Percentiles rank a stretch among this genome's conserved stretches.
Conservation (phyloP, 1,140 invertebrate species). For the Formica exsecta region DNA sequence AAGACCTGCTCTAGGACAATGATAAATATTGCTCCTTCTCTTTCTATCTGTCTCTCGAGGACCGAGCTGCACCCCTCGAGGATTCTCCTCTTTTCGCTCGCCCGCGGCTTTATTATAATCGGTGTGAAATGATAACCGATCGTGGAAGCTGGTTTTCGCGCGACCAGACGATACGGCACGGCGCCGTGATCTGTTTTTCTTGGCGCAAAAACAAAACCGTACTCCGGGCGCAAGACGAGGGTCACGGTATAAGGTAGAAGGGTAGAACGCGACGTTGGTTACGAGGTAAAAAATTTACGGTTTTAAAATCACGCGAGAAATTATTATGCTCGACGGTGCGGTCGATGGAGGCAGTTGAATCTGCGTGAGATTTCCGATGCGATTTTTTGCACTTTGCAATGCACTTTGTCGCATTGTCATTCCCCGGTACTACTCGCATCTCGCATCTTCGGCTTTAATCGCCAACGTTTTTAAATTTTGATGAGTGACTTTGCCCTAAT, state of each 20-base stretch:
- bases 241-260: conserved; percentile 38
- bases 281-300: conserved; percentile 86
- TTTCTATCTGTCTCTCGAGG: conserved; percentile 36
- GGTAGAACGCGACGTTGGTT: conserved; percentile 71
- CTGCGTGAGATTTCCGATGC: conserved; percentile 52
- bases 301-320: conserved; percentile 87
- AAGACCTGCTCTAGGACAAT: conserved; percentile 36
- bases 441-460: neutral
- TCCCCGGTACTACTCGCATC: neutral
- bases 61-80: neutral
- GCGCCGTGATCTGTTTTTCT: conserved; percentile 77
- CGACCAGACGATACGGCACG: conserved; percentile 78
- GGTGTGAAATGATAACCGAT: conserved; percentile 87
- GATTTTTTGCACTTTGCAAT: conserved; percentile 53
- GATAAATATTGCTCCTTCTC: conserved; percentile 22
- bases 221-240: conserved; percentile 11
- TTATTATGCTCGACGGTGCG: conserved; percentile 81
- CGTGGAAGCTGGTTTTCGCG: conserved; percentile 67
- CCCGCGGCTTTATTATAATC: conserved; percentile 84
- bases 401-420: conserved; percentile 35
- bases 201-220: conserved; percentile 74
- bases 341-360: conserved; percentile 22
- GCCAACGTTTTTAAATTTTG: conserved; percentile 1
- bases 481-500: neutral
- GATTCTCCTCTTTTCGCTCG: neutral